Percentiles rank a stretch among this genome's conserved stretches.
phyloP scores from a whole-genome alignment of 2,797 vertebrate species.

The Sarcoramphus papa region DNA sequence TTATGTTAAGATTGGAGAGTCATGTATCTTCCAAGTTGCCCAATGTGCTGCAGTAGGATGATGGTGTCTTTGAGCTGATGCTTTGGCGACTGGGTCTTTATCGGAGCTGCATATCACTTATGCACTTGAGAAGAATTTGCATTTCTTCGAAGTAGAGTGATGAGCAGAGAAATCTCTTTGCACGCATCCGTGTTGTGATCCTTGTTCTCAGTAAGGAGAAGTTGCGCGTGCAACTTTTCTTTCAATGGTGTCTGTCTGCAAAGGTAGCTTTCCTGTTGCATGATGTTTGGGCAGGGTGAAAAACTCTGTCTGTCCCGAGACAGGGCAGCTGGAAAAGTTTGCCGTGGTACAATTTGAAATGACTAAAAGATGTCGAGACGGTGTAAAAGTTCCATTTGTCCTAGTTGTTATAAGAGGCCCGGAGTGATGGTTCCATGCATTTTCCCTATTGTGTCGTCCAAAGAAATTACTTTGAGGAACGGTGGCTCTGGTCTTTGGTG shows the following conservation, averaged over 20 bases:
- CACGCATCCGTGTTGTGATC: background rate
- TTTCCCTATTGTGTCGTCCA: background rate
- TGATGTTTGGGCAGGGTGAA: background rate
- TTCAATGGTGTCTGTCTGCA: background rate
- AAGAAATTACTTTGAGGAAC: background rate
- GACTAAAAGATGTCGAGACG: background rate
- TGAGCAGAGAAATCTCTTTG: background rate
- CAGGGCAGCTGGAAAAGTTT: background rate
- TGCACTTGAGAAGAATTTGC: background rate
- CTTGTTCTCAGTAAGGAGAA: background rate
- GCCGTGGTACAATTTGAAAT: background rate
- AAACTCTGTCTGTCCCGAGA: background rate
- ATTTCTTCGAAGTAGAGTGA: background rate
- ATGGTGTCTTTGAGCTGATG: too few species aligned
- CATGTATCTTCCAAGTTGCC: accelerated
- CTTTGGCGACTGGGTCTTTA: background rate
- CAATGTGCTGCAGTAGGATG: too few species aligned
- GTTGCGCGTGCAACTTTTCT: background rate
- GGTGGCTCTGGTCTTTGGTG: background rate
- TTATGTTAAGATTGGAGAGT: background rate
- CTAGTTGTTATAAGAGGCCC: background rate
- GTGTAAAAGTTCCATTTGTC: background rate
- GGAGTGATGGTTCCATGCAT: background rate
- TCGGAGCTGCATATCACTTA: accelerated
- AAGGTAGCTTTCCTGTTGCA: background rate